Base-by-base conservation (phyloP, 2,888 invertebrate species). In the Blera fallax region DNA sequence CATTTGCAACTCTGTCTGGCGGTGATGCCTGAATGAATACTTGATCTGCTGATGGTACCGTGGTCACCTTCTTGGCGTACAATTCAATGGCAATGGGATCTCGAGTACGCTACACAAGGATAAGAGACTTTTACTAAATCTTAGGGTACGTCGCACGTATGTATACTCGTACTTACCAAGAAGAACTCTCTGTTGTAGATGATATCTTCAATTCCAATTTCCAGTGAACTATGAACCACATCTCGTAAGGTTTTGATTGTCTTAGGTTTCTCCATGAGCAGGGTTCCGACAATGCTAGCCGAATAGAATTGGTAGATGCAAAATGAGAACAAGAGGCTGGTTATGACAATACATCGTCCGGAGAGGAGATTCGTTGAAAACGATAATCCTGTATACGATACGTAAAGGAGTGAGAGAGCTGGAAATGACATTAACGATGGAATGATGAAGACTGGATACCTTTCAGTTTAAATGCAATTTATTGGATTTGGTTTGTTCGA, bases 221-320 rank as follows among this genome's bases (percentile, higher is more conserved):
- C 93, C 80, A 95, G 89, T 18, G 93, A 92, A 84, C 95, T 95
- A 29, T 93, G 91, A 60, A 94, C 88, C 80, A 95, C 89, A 89
- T 95, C 94, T 58, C 93, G 90, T 21, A 95, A 88, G 2, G 93
- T 94, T 78, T 93, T 93, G 52, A 95, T 95, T 24, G 93, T 94
- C 87, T 93, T 94, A 0, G 94, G 94, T 11, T 94, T 93, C 73
- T 94, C 94, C 89, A 94, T 93, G 37, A 95, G 90, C 74, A 95
- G 89, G 0, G 94, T 94, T 0, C 95, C 95, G 0, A 95, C 95
- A 58, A 95, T 94, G 58, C 94, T 94, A 0, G 95, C 95, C 50
- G 95, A 95, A 90, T 95, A 95, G 90, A 95, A 95, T 89, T 95
- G 95, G 90, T 94, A 95, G 52, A 95, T 91, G 16, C 94, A 93